Base-by-base conservation (phyloP, 92 coral and sea anemone genomes). In the Palythoa heliodiscus region DNA sequence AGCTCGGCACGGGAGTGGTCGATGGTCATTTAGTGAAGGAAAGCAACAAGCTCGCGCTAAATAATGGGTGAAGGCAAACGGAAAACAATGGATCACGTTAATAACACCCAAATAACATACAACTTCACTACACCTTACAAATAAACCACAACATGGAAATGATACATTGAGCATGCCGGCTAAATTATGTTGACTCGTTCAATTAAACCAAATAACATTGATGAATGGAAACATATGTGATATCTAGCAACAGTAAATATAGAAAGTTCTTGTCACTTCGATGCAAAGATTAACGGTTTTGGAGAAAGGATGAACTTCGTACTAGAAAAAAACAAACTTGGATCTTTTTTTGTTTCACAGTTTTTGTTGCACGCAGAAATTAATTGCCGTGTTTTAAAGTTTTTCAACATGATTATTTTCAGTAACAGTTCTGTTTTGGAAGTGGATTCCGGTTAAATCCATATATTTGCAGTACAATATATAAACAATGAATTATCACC, bases 181-280 rank as follows among this genome's bases (percentile, higher is more conserved):
- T 43, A 22, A 80, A 52, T 80, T 9, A 50, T 80, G 84, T 66
- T 80, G 72, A 80, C 73, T 80, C 70, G 74, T 40, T 67, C 84
- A 43, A 48, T 80, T 67, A 66, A 25, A 43, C 58, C 73, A n/a
- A 80, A 67, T 64, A 80, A 29, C 75, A 11, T 15, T 15, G 25
- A 86, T 76, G 76, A 77, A 74, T 86, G 82, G 86, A 93, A 92
- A 93, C 98, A 94, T 92, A 94, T 94, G 98, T 78, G 98, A 92
- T 24, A 89, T 88, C 73, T 86, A 92, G 98, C 95, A 94, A 94
- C 98, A 82, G 83, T 37, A 12, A 63, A 43, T 14, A 48, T 47
- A 48, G 52, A 66, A 60, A 66, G 17, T 11, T 50, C 61, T 17
- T 23, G 57, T 25, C 61, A 47, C 60, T 40, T 15, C 13, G 48